These are phyloP conservation scores for Helarctos malayanus DNA, from an alignment of 2,797 vertebrate genomes.

Conservation along the genomic window DNA sequence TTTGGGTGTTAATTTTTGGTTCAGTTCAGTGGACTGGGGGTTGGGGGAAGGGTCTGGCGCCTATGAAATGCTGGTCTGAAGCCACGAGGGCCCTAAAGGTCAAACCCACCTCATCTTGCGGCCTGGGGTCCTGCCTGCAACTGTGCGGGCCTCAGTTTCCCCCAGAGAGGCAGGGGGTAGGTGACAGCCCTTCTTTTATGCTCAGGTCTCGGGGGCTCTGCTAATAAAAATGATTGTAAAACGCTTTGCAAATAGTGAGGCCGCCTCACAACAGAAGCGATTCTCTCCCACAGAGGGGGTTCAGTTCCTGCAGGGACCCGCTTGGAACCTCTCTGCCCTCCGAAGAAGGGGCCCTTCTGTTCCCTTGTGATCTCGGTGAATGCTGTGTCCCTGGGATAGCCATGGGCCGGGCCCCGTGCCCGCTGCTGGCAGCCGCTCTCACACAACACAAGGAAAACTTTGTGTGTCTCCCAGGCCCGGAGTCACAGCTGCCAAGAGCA, in stretches of 20 bases:
- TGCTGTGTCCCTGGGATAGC: slow-evolving; percentile 6
- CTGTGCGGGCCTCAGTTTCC: slow-evolving; percentile 63
- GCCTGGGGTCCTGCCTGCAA: neutral
- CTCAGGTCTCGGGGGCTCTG: neutral
- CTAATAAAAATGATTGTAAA: slow-evolving; percentile 78
- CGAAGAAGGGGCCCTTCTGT: slow-evolving; percentile 79
- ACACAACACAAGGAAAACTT: slow-evolving; percentile 73
- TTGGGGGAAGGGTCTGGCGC: neutral
- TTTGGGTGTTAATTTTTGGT: neutral
- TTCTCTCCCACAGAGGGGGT: slow-evolving; percentile 73
- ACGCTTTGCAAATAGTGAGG: neutral
- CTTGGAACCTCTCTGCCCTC: slow-evolving; percentile 60
- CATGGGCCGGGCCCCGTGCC: slow-evolving; percentile 69
- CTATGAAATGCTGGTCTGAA: neutral
- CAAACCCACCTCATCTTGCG: neutral
- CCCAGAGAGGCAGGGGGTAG: neutral
- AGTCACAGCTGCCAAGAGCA: neutral
- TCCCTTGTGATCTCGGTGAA: slow-evolving; percentile 66
- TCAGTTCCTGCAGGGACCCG: slow-evolving; percentile 54
- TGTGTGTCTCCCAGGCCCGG: slow-evolving; percentile 63
- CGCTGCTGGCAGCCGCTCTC: slow-evolving; percentile 51
- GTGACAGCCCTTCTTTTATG: neutral
- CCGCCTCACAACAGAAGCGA: slow-evolving; percentile 54
- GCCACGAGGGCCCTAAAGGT: neutral
- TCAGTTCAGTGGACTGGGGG: neutral